Conservation (phyloP, 2,113 vertebrate species). For the Callaeas wilsoni region DNA sequence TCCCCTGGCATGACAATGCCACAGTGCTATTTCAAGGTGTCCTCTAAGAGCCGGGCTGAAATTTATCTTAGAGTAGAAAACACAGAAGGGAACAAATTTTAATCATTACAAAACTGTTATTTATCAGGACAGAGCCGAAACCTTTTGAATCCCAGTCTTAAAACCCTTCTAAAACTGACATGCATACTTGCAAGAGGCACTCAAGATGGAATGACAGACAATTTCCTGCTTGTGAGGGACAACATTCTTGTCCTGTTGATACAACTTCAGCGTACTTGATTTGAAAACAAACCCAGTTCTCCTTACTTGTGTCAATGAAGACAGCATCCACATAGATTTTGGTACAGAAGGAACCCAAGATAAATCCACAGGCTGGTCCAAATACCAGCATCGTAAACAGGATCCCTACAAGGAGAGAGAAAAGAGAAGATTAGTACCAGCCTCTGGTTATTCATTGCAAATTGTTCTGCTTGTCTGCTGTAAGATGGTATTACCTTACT, state of each 20-base stretch:
- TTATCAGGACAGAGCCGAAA: neutral
- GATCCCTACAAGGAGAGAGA: constrained; percentile 83
- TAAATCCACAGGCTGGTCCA: constrained; percentile 96
- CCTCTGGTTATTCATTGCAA: neutral
- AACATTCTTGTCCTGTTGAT: neutral
- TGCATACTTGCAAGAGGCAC: neutral
- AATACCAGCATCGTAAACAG: constrained; percentile 98
- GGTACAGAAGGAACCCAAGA: constrained; percentile 97
- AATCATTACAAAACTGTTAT: neutral
- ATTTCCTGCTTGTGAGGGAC: neutral
- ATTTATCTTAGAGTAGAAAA: neutral
- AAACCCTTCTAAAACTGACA: neutral
- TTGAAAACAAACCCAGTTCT: neutral
- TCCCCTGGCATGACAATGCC: neutral
- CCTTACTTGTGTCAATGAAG: constrained; percentile 94
- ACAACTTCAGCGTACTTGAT: neutral
- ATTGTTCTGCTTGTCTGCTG: neutral
- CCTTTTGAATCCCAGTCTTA: neutral
- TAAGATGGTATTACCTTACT: neutral
- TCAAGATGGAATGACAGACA: neutral
- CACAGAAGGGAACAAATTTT: neutral
- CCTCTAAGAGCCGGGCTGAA: neutral
- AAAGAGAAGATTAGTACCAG: neutral
- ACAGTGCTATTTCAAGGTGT: neutral
- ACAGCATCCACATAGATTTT: constrained; percentile 97